Base-by-base conservation (phyloP, 2,113 vertebrate genomes). In the Albula glossodonta region DNA sequence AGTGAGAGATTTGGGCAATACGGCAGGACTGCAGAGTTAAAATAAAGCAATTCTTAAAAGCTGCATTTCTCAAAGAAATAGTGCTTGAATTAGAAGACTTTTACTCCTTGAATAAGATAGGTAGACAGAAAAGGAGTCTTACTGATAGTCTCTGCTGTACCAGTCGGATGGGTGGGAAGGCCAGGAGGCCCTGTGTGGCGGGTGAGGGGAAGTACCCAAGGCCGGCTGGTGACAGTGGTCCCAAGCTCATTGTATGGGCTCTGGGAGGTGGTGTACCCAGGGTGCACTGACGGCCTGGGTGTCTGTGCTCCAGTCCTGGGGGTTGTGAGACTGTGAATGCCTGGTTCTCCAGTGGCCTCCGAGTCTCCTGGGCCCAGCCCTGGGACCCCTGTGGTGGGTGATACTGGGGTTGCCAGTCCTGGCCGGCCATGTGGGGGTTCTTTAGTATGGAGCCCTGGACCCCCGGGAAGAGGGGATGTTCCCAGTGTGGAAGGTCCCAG, bases 371-470 rank as follows among this genome's bases (percentile, higher is more conserved):
- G 81, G 9, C 85, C 57, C 48, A 85, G 51, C 1, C 52, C 83
- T 70, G 88, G 88, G 79, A 80, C 0, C 22, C 82, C 19, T 5
- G 89, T 86, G 79, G 90, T 57, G 74, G 82, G 86, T 12, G 53
- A 52, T 0, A 80, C 15, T 13, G 85, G 83, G 1, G 88, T 83
- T 0, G 90, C 90, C n/a, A 94, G 83, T 17, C 92, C 92, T 2
- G 95, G 94, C 31, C 82, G 81, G 5, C 92, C 91, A 11, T 89
- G 90, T 10, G 89, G 91, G 60, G 90, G 86, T 5, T 84, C 85
- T 25, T 84, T 90, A 63, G 91, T 91, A 13, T 87, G 88, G 11
- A 94, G 82, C 0, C 93, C 94, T 0, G 95, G 94, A 74, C 82
- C 49, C 13, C 94, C 92, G 13, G 51, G 15, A 78, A 80, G 66